Evolutionary conservation across 2,113 vertebrate genomes (phyloP).

Genomic region (Hiodon tergisus): DNA sequence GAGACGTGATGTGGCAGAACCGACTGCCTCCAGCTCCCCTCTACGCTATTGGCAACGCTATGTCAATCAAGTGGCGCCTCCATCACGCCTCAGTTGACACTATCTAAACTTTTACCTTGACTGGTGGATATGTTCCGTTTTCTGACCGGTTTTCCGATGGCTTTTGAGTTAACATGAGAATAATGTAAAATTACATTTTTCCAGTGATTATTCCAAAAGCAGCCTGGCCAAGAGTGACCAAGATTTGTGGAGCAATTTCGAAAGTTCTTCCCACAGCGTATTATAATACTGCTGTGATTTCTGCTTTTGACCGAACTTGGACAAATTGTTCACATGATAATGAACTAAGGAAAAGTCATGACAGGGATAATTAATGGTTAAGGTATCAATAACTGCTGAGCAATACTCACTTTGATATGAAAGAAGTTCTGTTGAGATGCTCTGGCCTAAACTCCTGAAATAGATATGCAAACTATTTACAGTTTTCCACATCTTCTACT

Average conservation of each 20-base stretch:
- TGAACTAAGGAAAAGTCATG: not conserved
- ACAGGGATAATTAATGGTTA: not conserved
- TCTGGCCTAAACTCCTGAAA: too few species aligned
- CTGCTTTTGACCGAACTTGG: conserved; percentile 6
- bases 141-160: conserved; percentile 6
- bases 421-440: too few species aligned
- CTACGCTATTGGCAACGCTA: too few species aligned
- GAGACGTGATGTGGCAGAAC: not conserved
- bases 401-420: too few species aligned
- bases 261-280: conserved; percentile 1
- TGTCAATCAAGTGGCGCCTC: too few species aligned
- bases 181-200: conserved; percentile 3
- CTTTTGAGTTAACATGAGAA: not conserved
- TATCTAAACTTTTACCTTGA: not conserved
- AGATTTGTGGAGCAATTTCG: conserved; percentile 11
- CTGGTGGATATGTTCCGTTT: not conserved
- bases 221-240: not conserved
- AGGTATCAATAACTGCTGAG: not conserved
- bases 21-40: too few species aligned
- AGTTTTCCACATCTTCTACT: too few species aligned
- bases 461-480: too few species aligned
- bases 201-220: conserved; percentile 13
- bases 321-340: not conserved
- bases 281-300: conserved; percentile 7
- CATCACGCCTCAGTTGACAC: too few species aligned